These are phyloP conservation scores for Crypturellus tataupa DNA, from an alignment of 2,797 vertebrate genomes.

Conservation along the genomic window DNA sequence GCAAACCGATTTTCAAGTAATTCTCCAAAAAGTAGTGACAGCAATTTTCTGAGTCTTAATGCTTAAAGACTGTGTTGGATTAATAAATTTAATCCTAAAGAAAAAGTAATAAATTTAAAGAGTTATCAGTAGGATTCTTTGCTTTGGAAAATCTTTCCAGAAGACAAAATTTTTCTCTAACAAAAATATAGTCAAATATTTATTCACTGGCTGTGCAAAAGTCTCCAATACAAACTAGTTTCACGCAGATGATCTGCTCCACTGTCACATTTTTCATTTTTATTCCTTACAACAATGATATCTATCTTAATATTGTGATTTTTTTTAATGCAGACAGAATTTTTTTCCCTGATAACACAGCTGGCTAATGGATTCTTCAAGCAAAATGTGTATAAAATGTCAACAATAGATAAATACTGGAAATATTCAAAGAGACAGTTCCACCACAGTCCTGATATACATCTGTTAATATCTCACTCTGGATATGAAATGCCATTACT, in stretches of 20 bases:
- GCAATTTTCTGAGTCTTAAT: neutral
- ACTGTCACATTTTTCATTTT: slow-evolving; percentile 41
- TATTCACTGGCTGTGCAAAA: neutral
- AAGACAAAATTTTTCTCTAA: neutral
- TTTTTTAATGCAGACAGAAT: slow-evolving; percentile 40
- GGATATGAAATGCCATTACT: slow-evolving; percentile 43
- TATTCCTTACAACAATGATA: slow-evolving; percentile 34
- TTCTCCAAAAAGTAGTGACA: neutral
- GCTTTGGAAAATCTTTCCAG: neutral
- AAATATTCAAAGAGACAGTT: slow-evolving; percentile 48
- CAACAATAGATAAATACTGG: slow-evolving; percentile 57
- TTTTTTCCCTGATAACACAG: slow-evolving; percentile 12
- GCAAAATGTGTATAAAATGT: slow-evolving; percentile 62
- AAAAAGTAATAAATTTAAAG: neutral
- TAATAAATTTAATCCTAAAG: neutral
- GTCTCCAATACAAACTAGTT: neutral
- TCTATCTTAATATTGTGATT: slow-evolving; percentile 39
- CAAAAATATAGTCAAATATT: slow-evolving; percentile 25
- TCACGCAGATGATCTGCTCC: neutral
- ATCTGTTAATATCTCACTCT: slow-evolving; percentile 63
- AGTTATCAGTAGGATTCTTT: neutral
- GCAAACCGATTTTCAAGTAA: neutral
- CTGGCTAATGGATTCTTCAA: slow-evolving; percentile 65
- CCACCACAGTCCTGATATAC: slow-evolving; percentile 25
- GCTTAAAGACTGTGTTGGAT: neutral